Evolutionary conservation across 2,113 vertebrate species (phyloP), one percentile per base, ranked within the genome.

Genomic region (Pomatorhinus ruficollis): DNA sequence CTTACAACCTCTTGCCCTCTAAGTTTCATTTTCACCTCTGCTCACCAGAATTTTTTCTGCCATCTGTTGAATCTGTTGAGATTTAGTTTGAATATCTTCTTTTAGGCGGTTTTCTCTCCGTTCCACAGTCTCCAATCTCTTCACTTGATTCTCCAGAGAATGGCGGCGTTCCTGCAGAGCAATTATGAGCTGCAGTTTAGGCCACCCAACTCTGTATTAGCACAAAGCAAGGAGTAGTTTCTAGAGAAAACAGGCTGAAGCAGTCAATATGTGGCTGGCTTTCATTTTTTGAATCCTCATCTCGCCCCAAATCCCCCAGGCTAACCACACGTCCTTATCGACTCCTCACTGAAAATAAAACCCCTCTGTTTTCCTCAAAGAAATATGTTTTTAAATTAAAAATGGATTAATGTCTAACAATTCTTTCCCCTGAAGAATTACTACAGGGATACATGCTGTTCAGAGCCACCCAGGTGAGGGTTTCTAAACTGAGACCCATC

Each of bases 41-140:
- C 99, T 98, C 98, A 99, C 99, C 99, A 99, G 98, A 98, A 99
- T 99, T 98, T 99, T 99, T 97, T 99, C 99, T 81, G 98, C 98
- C 99, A 99, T 99, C 98, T 99, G 99, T 97, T 99, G 99, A 95
- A 99, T 99, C 98, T 99, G 99, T 95, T 99, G 99, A 94, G 98
- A 99, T 96, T 99, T 99, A 96, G 99, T 99, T 96, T 99, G 99
- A 96, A 99, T 99, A 97, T 99, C 99, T 95, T 99, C 99, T 97
- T 99, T 99, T 53, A 99, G 98, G 90, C 99, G 99, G 61, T 98
- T 99, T 98, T 99, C 99, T 93, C 99, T 98, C 40, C 99, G 98
- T 94, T 99, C 99, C 83, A 99, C 99, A 57, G 99, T 99, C 98
- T 99, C 99, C 91, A 99, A 97, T 86, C 99, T 98, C 97, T 99